A percentile compares a stretch with the other conserved stretches of the same genome.
Evolutionary conservation across 2,888 invertebrate genomes (phyloP).

Genomic region (Drosophila kambysellisi): DNA sequence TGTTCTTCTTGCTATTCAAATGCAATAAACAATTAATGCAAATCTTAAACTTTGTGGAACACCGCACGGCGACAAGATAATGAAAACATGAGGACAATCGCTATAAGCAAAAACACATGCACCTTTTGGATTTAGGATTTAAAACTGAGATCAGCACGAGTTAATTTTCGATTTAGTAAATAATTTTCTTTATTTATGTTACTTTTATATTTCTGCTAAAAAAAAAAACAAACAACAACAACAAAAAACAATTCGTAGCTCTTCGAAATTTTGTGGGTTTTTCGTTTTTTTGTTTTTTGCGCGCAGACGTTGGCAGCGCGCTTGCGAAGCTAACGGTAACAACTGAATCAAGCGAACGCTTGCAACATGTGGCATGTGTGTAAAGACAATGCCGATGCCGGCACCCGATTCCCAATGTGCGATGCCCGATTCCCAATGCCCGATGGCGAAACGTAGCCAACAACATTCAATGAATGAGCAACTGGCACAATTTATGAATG

Average conservation of each 20-base stretch:
- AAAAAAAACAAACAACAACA: not conserved
- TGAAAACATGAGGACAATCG: constrained; percentile 1
- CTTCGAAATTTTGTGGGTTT: not conserved
- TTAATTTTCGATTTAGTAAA: not conserved
- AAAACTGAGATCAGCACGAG: constrained; percentile 16
- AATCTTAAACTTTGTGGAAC: constrained; percentile 14
- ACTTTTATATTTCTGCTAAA: not conserved
- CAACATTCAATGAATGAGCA: constrained; percentile 43
- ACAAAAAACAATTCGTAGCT: not conserved
- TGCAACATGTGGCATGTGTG: constrained; percentile 71
- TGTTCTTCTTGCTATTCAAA: constrained; percentile 3
- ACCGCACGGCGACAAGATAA: constrained; percentile 17
- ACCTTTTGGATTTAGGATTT: not conserved
- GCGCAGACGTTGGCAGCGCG: constrained; percentile 57
- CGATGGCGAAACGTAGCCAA: constrained; percentile 12
- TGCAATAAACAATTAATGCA: constrained; percentile 33
- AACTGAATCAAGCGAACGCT: constrained; percentile 62
- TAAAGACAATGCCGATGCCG: constrained; percentile 28
- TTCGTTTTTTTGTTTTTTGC: constrained; percentile 29
- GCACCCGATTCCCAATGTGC: constrained; percentile 9
- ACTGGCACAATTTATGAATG: constrained; percentile 58
- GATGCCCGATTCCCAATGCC: constrained; percentile 2
- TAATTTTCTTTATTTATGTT: not conserved
- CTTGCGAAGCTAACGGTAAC: constrained; percentile 70
- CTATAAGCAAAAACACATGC: constrained; percentile 7